phyloP scores from a whole-genome alignment of 1,140 invertebrate species.

The Drosophila yakuba region DNA sequence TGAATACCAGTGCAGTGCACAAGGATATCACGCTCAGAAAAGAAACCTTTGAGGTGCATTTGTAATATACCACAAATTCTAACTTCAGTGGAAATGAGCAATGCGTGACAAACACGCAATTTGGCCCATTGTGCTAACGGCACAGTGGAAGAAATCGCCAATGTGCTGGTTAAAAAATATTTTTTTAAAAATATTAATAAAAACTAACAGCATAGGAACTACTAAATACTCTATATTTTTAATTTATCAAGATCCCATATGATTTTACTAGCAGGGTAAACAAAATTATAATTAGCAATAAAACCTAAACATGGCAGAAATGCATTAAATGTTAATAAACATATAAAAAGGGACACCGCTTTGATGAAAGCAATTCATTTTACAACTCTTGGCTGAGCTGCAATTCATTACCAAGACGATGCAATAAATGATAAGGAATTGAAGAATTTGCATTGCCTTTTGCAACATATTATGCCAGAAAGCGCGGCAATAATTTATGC shows the following conservation, averaged over 20 bases:
- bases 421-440: constrained; percentile 8
- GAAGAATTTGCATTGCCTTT: constrained; percentile 1
- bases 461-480: constrained; percentile 27
- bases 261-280: too few relatives aligned
- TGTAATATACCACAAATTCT: constrained; percentile 5
- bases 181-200: too few relatives aligned
- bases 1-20: constrained; percentile 16
- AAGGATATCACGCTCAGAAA: constrained; percentile 47
- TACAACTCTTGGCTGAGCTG: too few relatives aligned
- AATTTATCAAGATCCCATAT: too few relatives aligned
- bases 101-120: constrained; percentile 21
- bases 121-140: constrained; percentile 5
- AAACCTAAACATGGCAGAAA: too few relatives aligned
- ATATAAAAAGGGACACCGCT: too few relatives aligned
- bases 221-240: too few relatives aligned
- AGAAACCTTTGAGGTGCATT: constrained; percentile 20
- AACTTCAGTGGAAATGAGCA: constrained; percentile 29
- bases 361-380: too few relatives aligned
- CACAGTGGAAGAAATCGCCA: not conserved
- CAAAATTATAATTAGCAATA: too few relatives aligned
- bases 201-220: too few relatives aligned
- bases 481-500: constrained; percentile 29
- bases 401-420: not conserved
- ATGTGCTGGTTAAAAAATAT: not conserved
- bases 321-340: too few relatives aligned